Percentiles rank a stretch among this genome's conserved stretches.
phyloP scores from a whole-genome alignment of 2,113 vertebrate genomes.

The Cisticola juncidis region DNA sequence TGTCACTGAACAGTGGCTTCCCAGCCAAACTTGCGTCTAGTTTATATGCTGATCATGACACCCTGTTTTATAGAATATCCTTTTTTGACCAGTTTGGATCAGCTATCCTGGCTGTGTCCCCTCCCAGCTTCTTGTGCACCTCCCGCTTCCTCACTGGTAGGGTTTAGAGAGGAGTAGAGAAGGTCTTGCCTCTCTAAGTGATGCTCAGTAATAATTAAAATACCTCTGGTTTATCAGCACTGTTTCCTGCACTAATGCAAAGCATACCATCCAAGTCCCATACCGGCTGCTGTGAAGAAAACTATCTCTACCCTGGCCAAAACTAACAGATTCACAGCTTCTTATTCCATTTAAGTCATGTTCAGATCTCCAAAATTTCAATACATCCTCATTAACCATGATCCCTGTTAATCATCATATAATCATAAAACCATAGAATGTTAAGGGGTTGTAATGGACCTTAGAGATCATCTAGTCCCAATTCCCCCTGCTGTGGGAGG shows the following conservation, averaged over 20 bases:
- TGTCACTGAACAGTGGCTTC: background rate
- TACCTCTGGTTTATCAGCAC: background rate
- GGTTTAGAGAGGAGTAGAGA: background rate
- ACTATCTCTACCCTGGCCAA: background rate
- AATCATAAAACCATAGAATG: background rate
- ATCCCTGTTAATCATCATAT: background rate
- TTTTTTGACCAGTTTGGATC: background rate
- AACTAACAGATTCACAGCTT: background rate
- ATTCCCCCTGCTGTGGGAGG: background rate
- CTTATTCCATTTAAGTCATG: background rate
- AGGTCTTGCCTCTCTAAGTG: background rate
- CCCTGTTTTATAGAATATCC: background rate
- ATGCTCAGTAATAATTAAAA: background rate
- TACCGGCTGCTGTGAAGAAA: background rate
- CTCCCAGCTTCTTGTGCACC: background rate
- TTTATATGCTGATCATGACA: background rate
- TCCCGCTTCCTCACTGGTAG: background rate
- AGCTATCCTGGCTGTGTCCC: background rate
- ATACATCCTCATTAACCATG: background rate
- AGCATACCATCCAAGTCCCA: background rate
- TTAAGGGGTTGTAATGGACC: background rate
- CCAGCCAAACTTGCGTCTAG: background rate
- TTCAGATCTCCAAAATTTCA: background rate
- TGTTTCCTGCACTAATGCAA: background rate
- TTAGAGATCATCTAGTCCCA: background rate